These are phyloP conservation scores for Platyrinchus mystaceus DNA, from an alignment of 2,797 vertebrate species.

Conservation along the genomic window DNA sequence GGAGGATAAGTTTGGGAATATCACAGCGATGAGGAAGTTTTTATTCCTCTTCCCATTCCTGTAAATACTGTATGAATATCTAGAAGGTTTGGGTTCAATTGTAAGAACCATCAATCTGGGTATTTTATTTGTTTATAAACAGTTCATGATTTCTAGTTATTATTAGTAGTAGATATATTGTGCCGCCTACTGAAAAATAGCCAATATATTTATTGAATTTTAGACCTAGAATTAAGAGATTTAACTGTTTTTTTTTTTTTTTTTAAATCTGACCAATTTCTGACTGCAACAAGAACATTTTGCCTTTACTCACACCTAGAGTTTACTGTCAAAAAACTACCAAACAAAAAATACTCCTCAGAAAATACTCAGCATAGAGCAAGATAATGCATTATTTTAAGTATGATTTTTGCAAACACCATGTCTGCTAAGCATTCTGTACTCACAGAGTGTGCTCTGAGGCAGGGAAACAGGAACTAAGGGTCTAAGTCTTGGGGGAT, in stretches of 20 bases:
- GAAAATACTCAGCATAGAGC: background rate
- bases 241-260: background rate
- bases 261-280: background rate
- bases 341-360: background rate
- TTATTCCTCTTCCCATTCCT: background rate
- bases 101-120: background rate
- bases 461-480: background rate
- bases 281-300: background rate
- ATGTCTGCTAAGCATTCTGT: background rate
- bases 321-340: background rate
- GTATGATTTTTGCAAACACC: background rate
- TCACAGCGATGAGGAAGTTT: background rate
- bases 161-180: background rate
- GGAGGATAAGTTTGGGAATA: background rate
- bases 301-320: background rate
- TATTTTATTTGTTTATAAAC: background rate
- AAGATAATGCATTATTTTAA: background rate
- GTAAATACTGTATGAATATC: background rate
- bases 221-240: background rate
- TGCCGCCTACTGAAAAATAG: background rate
- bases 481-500: background rate
- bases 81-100: background rate
- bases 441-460: background rate
- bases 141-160: background rate
- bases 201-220: background rate